Conservation (phyloP, 2,113 vertebrate genomes). For the Andinoacara biseriatus region DNA sequence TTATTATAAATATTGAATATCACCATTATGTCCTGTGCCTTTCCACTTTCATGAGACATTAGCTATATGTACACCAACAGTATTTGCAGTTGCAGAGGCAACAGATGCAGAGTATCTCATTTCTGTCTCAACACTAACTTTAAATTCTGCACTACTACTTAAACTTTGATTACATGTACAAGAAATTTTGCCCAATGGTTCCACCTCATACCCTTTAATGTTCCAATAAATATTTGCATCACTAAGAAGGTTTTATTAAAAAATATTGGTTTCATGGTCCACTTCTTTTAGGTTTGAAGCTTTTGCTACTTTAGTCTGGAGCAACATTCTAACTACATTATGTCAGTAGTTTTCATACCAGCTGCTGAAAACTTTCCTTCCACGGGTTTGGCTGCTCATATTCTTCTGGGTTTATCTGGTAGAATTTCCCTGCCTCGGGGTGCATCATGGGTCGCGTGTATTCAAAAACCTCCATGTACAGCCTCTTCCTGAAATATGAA, state of each 20-base stretch:
- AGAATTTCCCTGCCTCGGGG: constrained; percentile 98
- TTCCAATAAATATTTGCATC: neutral
- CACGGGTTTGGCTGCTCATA: constrained; percentile 98
- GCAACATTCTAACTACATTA: neutral
- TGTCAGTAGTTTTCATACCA: constrained; percentile 83
- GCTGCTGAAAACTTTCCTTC: constrained; percentile 99
- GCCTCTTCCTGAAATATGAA: constrained; percentile 88
- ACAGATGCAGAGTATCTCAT: neutral
- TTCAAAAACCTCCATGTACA: constrained; percentile 99
- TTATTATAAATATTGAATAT: constrained; percentile 31
- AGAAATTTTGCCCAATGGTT: neutral
- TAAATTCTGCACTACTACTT: neutral
- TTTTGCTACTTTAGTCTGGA: neutral
- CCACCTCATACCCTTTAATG: neutral
- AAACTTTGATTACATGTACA: neutral
- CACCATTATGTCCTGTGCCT: constrained; percentile 37
- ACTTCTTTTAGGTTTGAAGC: neutral
- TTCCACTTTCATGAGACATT: constrained; percentile 52
- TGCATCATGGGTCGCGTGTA: constrained; percentile 99
- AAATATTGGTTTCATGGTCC: neutral
- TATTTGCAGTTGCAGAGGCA: constrained; percentile 17
- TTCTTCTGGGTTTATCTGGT: constrained; percentile 98
- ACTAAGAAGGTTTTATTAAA: neutral
- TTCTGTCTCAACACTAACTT: neutral
- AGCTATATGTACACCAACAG: constrained; percentile 17